phyloP scores from a whole-genome alignment of 1,140 invertebrate genomes.

The Teleogryllus occipitalis region DNA sequence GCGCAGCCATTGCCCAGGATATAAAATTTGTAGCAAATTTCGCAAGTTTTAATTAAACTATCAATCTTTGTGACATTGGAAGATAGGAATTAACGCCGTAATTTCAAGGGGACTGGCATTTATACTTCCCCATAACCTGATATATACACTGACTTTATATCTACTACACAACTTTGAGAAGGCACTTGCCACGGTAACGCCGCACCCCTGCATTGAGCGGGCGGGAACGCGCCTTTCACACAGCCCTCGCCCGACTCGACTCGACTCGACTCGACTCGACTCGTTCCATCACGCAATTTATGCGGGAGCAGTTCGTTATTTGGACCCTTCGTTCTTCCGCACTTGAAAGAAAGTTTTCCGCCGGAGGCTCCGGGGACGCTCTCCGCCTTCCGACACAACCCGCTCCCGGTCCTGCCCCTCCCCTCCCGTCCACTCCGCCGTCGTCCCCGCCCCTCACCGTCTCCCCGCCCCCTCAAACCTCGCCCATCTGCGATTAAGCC shows the following conservation, averaged over 20 bases:
- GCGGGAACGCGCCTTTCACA: neutral
- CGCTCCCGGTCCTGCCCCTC: too few relatives aligned
- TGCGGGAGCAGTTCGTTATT: slow-evolving; percentile 3
- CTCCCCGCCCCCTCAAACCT: too few relatives aligned
- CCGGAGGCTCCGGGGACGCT: neutral
- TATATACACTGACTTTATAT: neutral
- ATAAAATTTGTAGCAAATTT: slow-evolving; percentile 1
- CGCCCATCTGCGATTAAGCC: too few relatives aligned
- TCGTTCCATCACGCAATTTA: neutral
- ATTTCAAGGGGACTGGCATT: neutral
- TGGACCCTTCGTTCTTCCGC: neutral
- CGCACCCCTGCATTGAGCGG: neutral
- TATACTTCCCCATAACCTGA: slow-evolving; percentile 4
- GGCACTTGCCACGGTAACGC: neutral
- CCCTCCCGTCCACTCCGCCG: too few relatives aligned
- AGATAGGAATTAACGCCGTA: slow-evolving; percentile 4
- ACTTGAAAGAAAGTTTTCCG: neutral
- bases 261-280: neutral
- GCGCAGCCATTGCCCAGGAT: neutral
- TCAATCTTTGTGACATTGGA: slow-evolving; percentile 4
- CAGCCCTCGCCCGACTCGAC: too few relatives aligned
- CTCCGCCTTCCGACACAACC: too few relatives aligned
- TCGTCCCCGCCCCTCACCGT: too few relatives aligned
- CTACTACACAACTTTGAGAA: neutral
- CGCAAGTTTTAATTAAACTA: slow-evolving; percentile 5